Evolutionary conservation across 2,888 invertebrate species (phyloP).

Genomic region (Anarsia innoxiella): DNA sequence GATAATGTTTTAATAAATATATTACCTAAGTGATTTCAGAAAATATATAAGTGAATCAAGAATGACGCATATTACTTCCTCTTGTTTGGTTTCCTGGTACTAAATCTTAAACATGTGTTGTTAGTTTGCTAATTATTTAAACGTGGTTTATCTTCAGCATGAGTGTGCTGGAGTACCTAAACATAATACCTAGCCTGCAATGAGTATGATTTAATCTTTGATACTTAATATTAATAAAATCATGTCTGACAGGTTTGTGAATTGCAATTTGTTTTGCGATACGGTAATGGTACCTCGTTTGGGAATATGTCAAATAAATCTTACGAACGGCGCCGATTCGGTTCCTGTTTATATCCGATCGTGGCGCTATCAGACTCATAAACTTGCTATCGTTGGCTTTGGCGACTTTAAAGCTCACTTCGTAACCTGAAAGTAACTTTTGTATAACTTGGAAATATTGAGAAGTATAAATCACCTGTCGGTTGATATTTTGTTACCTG

Average conservation of each 20-base stretch:
- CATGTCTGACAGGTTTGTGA: constrained; percentile 5
- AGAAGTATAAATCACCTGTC: too few species aligned
- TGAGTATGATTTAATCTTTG: too few species aligned
- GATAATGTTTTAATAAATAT: not conserved
- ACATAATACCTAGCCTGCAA: too few species aligned
- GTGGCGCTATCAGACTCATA: constrained; percentile 4
- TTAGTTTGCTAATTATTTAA: constrained; percentile 9
- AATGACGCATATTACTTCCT: constrained; percentile 10
- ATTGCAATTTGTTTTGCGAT: constrained; percentile 17
- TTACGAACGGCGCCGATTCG: constrained; percentile 11
- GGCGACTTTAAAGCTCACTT: too few species aligned
- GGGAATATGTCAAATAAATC: constrained; percentile 13
- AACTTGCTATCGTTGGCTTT: too few species aligned
- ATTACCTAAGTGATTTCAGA: not conserved
- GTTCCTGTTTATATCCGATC: constrained; percentile 11
- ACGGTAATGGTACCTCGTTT: constrained; percentile 15
- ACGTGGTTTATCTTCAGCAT: constrained; percentile 13
- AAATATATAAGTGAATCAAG: constrained; percentile 11
- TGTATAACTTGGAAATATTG: too few species aligned
- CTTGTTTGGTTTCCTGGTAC: constrained; percentile 9
- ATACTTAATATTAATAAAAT: constrained; percentile 7
- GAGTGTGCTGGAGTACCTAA: too few species aligned
- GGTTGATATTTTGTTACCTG: too few species aligned
- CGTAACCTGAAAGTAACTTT: too few species aligned
- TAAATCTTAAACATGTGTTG: constrained; percentile 7